Percentiles rank a stretch among this genome's conserved stretches.
Evolutionary conservation across 1,140 invertebrate species (phyloP).

Genomic region (Ostrea denselamellosa): DNA sequence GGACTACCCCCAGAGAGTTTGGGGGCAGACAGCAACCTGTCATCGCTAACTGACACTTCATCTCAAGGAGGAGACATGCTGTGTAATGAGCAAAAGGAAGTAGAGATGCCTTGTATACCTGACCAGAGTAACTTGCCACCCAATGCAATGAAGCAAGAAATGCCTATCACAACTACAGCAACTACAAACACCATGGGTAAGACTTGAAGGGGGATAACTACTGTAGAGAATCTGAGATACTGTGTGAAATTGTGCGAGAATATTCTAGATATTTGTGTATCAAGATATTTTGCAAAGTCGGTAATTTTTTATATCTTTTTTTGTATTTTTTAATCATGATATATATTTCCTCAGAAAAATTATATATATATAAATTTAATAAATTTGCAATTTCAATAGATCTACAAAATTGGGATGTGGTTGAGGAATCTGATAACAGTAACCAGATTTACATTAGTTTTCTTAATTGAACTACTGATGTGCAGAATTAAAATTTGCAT

Average conservation of each 20-base stretch:
- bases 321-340: neutral
- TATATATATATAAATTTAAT: neutral
- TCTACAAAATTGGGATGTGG: no score
- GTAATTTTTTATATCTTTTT: neutral
- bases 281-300: neutral
- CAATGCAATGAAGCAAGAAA: conserved; percentile 49
- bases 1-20: conserved; percentile 19
- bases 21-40: conserved; percentile 39
- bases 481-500: no score
- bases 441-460: no score
- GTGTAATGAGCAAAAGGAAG: neutral
- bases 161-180: conserved; percentile 55
- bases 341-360: neutral
- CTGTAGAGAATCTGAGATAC: neutral
- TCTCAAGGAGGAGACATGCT: conserved; percentile 25
- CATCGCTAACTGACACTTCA: conserved; percentile 20
- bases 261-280: neutral
- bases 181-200: conserved; percentile 52
- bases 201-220: neutral
- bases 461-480: no score
- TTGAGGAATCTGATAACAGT: no score
- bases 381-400: no score
- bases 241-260: neutral
- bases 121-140: conserved; percentile 48
- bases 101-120: conserved; percentile 20